Conservation (phyloP, 2,888 invertebrate species). For the Herminia tarsipennalis region DNA sequence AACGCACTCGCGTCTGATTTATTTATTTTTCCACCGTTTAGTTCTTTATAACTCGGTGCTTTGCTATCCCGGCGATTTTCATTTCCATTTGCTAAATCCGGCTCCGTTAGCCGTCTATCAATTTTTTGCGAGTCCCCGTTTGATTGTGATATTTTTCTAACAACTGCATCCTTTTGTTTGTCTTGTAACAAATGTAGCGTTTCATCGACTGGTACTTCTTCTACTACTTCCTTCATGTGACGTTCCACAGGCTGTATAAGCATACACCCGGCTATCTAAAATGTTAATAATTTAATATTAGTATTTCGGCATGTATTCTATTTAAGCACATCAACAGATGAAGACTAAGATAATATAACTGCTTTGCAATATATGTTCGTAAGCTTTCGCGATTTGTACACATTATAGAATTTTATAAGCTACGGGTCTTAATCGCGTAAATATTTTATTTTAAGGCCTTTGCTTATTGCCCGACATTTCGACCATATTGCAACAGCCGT, state of each 20-base stretch:
- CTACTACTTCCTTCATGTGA: conserved; percentile 79
- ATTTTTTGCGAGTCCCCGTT: conserved; percentile 48
- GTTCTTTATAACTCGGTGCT: conserved; percentile 57
- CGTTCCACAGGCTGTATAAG: conserved; percentile 86
- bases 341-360: too few relatives aligned
- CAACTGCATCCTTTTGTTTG: conserved; percentile 59
- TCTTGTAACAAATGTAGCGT: conserved; percentile 64
- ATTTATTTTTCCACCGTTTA: conserved; percentile 46
- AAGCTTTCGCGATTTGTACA: too few relatives aligned
- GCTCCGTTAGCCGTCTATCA: conserved; percentile 40
- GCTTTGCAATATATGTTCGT: too few relatives aligned
- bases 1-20: conserved; percentile 49
- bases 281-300: conserved; percentile 13
- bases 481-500: too few relatives aligned
- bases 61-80: conserved; percentile 39
- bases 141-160: conserved; percentile 57
- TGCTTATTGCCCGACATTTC: too few relatives aligned
- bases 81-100: conserved; percentile 42
- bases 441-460: too few relatives aligned
- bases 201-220: conserved; percentile 69
- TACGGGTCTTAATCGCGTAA: too few relatives aligned
- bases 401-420: too few relatives aligned
- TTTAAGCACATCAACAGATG: too few relatives aligned
- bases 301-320: not conserved
- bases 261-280: conserved; percentile 84